These are phyloP conservation scores for Callopanchax toddi DNA, from an alignment of 2,113 vertebrate species.

Conservation along the genomic window DNA sequence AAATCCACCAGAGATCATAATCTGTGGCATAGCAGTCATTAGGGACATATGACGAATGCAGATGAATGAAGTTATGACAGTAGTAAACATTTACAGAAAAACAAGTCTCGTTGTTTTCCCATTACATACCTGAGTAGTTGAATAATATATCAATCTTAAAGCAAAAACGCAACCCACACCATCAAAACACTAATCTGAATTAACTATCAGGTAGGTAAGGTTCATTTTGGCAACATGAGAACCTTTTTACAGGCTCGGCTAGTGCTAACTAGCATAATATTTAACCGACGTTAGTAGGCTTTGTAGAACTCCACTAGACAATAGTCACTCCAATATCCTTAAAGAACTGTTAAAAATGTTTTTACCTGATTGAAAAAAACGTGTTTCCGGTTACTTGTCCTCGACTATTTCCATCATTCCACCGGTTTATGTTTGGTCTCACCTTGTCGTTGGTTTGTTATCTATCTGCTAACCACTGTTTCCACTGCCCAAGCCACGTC, in stretches of 20 bases:
- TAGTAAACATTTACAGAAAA: too few species aligned
- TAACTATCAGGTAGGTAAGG: neutral
- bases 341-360: neutral
- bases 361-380: conserved; percentile 49
- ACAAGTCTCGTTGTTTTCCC: neutral
- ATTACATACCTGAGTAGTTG: neutral
- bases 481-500: conserved; percentile 79
- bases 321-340: neutral
- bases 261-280: conserved; percentile 37
- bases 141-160: neutral
- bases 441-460: conserved; percentile 4
- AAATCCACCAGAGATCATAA: neutral
- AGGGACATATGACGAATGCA: too few species aligned
- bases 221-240: neutral
- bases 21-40: too few species aligned
- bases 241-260: neutral
- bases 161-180: neutral
- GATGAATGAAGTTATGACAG: too few species aligned
- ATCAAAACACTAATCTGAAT: neutral
- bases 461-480: conserved; percentile 31
- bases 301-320: neutral
- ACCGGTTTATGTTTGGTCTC: conserved; percentile 7
- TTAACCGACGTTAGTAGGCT: neutral
- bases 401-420: conserved; percentile 45
- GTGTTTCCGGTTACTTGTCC: conserved; percentile 24